Evolutionary conservation across 1,140 invertebrate species (phyloP), one percentile per base, ranked within the genome.

Genomic region (Neuroterus valhalla): DNA sequence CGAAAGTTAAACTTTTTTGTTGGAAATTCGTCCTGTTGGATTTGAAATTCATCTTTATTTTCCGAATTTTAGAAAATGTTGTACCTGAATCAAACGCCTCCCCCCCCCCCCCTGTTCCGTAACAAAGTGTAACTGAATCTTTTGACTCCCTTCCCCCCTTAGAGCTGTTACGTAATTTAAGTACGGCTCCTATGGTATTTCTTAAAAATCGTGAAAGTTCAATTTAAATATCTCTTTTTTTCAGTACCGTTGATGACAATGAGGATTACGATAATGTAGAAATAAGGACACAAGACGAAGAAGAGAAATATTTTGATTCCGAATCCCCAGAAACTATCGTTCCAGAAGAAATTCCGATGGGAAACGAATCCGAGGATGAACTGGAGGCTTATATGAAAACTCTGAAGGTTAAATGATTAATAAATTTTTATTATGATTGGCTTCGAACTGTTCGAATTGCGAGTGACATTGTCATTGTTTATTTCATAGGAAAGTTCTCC

Each of bases 301-400:
- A 98, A 89, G 96, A 97, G 81, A 94, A 94, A 85, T 98, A 97
- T 85, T 98, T 98, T 91, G 95, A 97, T 86, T 93, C 93, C 10
- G 95, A 96, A 89, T 92, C 93, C 62, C 92, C 93, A 77, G 93
- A 93, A 76, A 86, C 87, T 70, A 82, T 91, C 74, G 84, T 84
- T 71, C 71, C 88, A 26, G 85, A 88, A 72, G 90, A 92, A 76
- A 88, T 90, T 19, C 88, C 89, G 78, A 89, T 91, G 66, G 73
- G 81, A 21, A 79, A 72, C 19, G 82, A 89, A 66, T 85, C 82
- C 31, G 94, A 93, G 87, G 94, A 95, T 90, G 93, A 95, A 70
- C 88, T 95, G 76, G 95, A 95, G 86, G 85, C 91, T 75, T 96
- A 93, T 85, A 96, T 96, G 95, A 91, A 91, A 82, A 81, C 81